Evolutionary conservation across 2,113 vertebrate species (phyloP).

Genomic region (Xenopus borealis): DNA sequence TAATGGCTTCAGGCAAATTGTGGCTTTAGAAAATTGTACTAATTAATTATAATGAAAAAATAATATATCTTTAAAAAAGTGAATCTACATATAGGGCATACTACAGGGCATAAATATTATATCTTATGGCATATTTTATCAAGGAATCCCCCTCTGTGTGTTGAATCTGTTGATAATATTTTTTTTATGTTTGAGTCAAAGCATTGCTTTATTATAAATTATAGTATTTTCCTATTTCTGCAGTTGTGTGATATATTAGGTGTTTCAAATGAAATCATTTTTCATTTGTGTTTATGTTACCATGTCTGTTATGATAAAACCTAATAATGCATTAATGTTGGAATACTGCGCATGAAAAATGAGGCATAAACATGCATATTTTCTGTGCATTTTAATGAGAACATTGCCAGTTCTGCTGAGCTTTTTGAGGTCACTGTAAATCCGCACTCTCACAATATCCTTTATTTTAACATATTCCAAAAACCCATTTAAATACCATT

Average conservation of each 20-base stretch:
- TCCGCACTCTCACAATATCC: not conserved
- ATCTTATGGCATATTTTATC: not conserved
- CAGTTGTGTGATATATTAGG: not conserved
- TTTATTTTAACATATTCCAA: not conserved
- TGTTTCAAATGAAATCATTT: slow-evolving; percentile 4
- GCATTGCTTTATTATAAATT: slow-evolving; percentile 9
- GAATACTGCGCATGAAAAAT: slow-evolving; percentile 3
- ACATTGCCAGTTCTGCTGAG: not conserved
- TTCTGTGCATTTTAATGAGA: slow-evolving; percentile 29
- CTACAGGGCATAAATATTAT: not conserved
- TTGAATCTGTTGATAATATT: not conserved
- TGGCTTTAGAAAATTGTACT: too few relatives aligned
- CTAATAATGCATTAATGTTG: slow-evolving; percentile 19
- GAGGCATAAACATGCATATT: not conserved
- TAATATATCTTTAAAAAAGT: too few relatives aligned
- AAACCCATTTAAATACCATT: not conserved
- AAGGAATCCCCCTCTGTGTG: not conserved
- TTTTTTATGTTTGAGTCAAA: not conserved
- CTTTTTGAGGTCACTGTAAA: slow-evolving; percentile 13
- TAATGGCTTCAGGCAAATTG: too few relatives aligned
- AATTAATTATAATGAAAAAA: too few relatives aligned
- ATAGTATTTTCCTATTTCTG: not conserved
- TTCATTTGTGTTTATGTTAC: slow-evolving; percentile 24
- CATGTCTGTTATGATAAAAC: slow-evolving; percentile 18
- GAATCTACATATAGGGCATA: too few relatives aligned